A percentile compares a stretch with the other conserved stretches of the same genome.
These are phyloP conservation scores for Nesometra sesokonis DNA, from an alignment of 35 echinoderm and acorn worm species.

Conservation along the genomic window DNA sequence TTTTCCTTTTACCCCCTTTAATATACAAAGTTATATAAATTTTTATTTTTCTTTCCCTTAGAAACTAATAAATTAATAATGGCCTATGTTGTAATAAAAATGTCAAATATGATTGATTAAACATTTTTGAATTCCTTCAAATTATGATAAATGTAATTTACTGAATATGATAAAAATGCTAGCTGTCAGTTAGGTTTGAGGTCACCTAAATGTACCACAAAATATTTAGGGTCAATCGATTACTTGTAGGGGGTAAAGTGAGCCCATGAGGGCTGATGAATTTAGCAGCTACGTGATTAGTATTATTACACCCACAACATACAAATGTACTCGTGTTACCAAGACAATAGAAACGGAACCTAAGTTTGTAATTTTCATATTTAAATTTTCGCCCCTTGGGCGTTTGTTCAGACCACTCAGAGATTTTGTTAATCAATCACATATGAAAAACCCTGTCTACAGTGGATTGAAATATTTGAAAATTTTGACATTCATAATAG, in stretches of 20 bases:
- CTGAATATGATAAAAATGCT: too few species aligned
- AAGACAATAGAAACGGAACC: background rate
- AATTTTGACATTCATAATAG: background rate
- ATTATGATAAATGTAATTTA: too few species aligned
- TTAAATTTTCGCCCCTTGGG: background rate
- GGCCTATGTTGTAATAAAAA: too few species aligned
- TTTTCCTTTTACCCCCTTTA: too few species aligned
- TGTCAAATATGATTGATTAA: too few species aligned
- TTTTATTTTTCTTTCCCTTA: too few species aligned
- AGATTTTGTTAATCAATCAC: background rate
- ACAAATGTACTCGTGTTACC: background rate
- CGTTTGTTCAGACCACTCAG: background rate
- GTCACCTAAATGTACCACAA: background rate
- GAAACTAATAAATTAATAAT: too few species aligned
- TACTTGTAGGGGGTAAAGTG: background rate
- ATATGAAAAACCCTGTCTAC: background rate
- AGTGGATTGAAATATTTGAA: background rate
- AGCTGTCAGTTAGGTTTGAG: too few species aligned
- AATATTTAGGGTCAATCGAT: background rate
- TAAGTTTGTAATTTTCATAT: background rate
- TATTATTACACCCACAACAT: background rate
- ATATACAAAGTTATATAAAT: too few species aligned
- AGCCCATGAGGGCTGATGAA: background rate
- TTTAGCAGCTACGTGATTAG: background rate
- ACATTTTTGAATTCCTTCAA: too few species aligned